phyloP scores from a whole-genome alignment of 2,113 vertebrate species.

The Charina bottae region DNA sequence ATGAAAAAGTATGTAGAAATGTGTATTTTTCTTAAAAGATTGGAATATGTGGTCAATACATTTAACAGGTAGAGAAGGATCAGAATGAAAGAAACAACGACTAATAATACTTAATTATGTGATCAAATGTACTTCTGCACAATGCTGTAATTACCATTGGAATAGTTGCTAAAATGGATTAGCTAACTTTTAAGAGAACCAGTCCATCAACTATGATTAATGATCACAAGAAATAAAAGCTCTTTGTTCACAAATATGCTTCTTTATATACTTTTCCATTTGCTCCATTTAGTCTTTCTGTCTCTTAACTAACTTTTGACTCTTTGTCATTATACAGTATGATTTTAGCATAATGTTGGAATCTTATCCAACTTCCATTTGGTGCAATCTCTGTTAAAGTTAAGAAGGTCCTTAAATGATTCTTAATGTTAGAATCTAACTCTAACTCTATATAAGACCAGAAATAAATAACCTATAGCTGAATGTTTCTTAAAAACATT shows the following conservation, averaged over 20 bases:
- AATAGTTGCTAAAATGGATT: background rate
- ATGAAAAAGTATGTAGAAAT: background rate
- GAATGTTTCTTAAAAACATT: background rate
- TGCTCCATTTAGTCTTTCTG: background rate
- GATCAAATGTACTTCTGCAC: background rate
- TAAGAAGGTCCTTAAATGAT: background rate
- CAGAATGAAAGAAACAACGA: background rate
- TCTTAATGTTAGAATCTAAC: background rate
- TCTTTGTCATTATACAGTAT: background rate
- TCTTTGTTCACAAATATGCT: background rate
- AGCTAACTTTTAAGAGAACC: background rate
- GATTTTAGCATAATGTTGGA: background rate
- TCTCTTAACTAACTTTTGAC: background rate
- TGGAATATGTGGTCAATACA: background rate
- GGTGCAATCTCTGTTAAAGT: background rate
- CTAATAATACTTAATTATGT: background rate
- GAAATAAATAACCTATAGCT: background rate
- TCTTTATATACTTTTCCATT: background rate
- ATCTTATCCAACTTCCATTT: background rate
- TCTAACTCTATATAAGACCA: background rate
- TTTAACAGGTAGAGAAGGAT: background rate
- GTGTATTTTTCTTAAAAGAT: background rate
- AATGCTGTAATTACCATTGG: background rate
- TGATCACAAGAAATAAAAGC: background rate
- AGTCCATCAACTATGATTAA: background rate